Conservation (phyloP, 2,888 invertebrate genomes). For the Hirtodrosophila histrioides region DNA sequence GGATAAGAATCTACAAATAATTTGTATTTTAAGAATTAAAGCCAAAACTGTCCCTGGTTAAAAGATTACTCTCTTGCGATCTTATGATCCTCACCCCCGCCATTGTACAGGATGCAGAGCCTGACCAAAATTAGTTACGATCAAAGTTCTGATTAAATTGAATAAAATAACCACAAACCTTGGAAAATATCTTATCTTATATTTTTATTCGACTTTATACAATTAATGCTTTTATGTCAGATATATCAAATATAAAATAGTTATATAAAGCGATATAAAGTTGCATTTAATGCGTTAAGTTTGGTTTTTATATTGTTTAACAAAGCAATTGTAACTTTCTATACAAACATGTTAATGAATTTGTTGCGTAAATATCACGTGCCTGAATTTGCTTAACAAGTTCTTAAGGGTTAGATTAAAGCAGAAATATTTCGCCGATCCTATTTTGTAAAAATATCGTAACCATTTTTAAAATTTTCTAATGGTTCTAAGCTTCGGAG, state of each 20-base stretch:
- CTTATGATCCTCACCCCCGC: too few species aligned
- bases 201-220: constrained; percentile 72
- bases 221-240: constrained; percentile 44
- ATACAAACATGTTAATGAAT: constrained; percentile 26
- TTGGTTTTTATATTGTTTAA: not conserved
- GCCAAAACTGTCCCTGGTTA: too few species aligned
- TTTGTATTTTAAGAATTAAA: too few species aligned
- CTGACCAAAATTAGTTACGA: too few species aligned
- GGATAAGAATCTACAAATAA: too few species aligned
- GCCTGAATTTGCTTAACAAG: not conserved
- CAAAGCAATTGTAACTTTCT: constrained; percentile 9
- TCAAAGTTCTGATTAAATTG: too few species aligned
- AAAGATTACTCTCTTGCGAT: too few species aligned
- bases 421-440: constrained; percentile 8
- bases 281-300: constrained; percentile 11
- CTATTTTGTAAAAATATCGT: too few species aligned
- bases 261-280: constrained; percentile 13
- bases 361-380: constrained; percentile 7
- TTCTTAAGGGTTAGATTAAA: constrained; percentile 41
- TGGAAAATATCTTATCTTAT: not conserved
- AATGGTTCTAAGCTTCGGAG: too few species aligned
- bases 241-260: constrained; percentile 20
- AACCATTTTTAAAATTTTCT: too few species aligned
- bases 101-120: too few species aligned
- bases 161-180: too few species aligned